A percentile compares a stretch with the other conserved stretches of the same genome.
Conservation (phyloP, 2,888 invertebrate genomes). For the Cosmorhoe ocellata region DNA sequence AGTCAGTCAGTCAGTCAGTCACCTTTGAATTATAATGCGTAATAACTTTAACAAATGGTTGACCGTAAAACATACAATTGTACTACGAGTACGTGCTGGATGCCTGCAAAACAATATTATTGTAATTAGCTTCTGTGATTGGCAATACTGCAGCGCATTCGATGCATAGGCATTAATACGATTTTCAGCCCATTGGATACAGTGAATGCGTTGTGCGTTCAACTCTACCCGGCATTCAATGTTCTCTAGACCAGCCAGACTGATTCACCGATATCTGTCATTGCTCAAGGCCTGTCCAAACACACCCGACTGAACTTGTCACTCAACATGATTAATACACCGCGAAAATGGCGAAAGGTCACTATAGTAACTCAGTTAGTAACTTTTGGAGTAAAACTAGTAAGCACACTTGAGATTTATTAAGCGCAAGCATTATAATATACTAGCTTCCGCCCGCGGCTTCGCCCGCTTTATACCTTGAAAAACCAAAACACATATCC, state of each 20-base stretch:
- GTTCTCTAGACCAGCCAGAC: neutral
- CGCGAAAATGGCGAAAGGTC: constrained; percentile 18
- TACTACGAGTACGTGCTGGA: no score
- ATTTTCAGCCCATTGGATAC: constrained; percentile 16
- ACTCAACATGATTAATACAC: constrained; percentile 52
- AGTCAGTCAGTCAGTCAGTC: no score
- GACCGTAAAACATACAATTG: no score
- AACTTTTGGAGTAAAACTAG: no score
- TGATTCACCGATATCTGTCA: constrained; percentile 21
- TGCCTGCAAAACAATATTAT: no score
- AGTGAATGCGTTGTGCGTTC: constrained; percentile 11
- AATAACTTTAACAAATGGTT: no score
- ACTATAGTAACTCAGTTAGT: neutral
- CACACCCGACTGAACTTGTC: constrained; percentile 43
- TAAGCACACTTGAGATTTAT: no score
- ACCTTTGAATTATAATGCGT: no score
- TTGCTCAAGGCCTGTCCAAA: constrained; percentile 38
- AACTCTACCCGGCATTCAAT: neutral
- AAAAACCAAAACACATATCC: no score
- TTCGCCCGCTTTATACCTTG: no score
- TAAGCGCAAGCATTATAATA: no score
- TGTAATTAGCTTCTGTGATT: constrained; percentile 14
- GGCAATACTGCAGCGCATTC: constrained; percentile 10
- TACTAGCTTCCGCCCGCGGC: no score
- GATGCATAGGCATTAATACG: constrained; percentile 21